Evolutionary conservation across 2,797 vertebrate species (phyloP), one percentile per base, ranked within the genome.

Genomic region (Echeneis naucrates): DNA sequence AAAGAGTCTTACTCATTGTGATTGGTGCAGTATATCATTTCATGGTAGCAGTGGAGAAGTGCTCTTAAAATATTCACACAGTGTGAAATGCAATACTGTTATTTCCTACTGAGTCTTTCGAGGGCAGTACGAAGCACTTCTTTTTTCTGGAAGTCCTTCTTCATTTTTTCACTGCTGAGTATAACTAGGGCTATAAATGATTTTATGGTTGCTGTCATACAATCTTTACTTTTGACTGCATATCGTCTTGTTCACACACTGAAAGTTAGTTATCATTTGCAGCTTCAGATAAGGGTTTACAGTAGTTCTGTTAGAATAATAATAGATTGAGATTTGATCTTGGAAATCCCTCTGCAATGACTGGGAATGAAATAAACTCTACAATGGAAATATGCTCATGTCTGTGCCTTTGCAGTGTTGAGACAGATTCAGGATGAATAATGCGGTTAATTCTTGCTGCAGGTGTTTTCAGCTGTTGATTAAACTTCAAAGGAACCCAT

Each of bases 1-100:
- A 19, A 19, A 16, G 27, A 44, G 71, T 56, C 7, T 48, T 13
- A 17, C 51, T 77, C 13, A 17, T 51, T 65, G 51, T 45, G 40
- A 23, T 5, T 40, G 66, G 57, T 55, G 19, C 27, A 55, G 70
- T 68, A 23, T 75, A 72, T 63, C 68, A 69, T 80, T 83, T 86
- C 87, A 78, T 57, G 68, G 26, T 66, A 61, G 65, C 52, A 55
- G 48, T 45, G 60, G 84, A 89, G 83, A 92, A 89, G 89, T 70
- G 67, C 84, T 90, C 72, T 81, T 92, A 42, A 92, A 93, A 92
- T 90, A 93, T 92, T 91, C 81, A 92, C 77, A 72, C 70, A 16
- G 57, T 33, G 55, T 91, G 89, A 89, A 93, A 93, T 84, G 68
- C 72, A 86, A 90, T 80, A 85, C 75, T 10, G 23, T 59, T 16